Conservation (phyloP, 2,113 vertebrate genomes). For the Cepphus grylle region DNA sequence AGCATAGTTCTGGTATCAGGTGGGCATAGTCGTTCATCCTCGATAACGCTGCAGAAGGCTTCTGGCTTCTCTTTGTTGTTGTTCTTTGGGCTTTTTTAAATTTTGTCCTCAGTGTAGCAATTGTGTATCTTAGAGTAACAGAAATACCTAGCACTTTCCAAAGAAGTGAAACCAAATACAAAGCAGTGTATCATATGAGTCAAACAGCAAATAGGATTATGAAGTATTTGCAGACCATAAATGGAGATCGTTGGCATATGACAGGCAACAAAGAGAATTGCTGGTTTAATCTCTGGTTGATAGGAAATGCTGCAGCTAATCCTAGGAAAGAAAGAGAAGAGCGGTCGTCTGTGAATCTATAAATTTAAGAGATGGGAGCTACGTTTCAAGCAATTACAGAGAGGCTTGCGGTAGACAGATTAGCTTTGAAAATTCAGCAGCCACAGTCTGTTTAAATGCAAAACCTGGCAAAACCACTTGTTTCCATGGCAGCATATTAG, state of each 20-base stretch:
- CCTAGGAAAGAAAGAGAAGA: not conserved
- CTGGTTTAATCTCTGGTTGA: not conserved
- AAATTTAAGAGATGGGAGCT: not conserved
- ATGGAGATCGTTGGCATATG: not conserved
- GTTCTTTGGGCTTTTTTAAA: not conserved
- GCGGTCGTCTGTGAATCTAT: not conserved
- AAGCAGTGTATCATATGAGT: not conserved
- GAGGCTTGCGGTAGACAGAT: not conserved
- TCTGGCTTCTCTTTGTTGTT: not conserved
- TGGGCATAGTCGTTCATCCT: not conserved
- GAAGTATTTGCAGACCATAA: not conserved
- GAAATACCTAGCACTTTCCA: not conserved
- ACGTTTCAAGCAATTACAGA: not conserved
- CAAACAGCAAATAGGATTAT: not conserved
- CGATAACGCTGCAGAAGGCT: not conserved
- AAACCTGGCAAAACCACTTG: not conserved
- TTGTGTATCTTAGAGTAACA: not conserved
- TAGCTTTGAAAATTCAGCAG: constrained; percentile 44
- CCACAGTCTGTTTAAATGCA: constrained; percentile 12
- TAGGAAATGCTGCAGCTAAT: constrained; percentile 40
- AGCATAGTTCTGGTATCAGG: not conserved
- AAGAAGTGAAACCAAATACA: not conserved
- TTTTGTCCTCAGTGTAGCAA: not conserved
- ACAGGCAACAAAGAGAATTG: not conserved
- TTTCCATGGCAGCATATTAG: not conserved